Percentiles rank a stretch among this genome's conserved stretches.
Conservation (phyloP, 2,113 vertebrate genomes). For the Laticauda laticaudata region DNA sequence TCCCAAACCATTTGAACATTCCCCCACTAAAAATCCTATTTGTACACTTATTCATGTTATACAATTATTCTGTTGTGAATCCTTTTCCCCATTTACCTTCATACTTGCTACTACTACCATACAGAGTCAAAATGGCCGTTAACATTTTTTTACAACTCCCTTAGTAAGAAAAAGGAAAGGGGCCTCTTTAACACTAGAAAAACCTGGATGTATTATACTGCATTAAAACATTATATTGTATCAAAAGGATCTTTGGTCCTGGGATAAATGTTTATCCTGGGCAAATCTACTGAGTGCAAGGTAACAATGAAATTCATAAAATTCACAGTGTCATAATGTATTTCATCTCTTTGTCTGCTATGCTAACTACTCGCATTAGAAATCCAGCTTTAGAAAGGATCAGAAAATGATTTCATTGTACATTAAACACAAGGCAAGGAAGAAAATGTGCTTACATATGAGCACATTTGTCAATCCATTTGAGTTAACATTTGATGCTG, state of each 20-base stretch:
- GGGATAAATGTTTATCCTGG: neutral
- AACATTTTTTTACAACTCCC: neutral
- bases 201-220: neutral
- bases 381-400: neutral
- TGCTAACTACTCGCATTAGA: neutral
- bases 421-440: neutral
- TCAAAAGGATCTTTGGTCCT: neutral
- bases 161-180: neutral
- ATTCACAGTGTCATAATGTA: neutral
- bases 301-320: neutral
- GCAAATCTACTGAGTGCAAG: neutral
- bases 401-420: neutral
- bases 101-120: neutral
- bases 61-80: neutral
- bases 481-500: neutral
- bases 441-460: neutral
- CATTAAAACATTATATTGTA: neutral
- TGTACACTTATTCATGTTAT: neutral
- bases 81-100: neutral
- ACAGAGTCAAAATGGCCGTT: neutral
- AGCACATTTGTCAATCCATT: neutral
- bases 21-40: neutral
- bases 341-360: neutral
- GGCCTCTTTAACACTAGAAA: neutral
- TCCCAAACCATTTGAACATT: neutral